These are phyloP conservation scores for Malacosoma neustria DNA, from an alignment of 2,888 invertebrate species.

Conservation along the genomic window DNA sequence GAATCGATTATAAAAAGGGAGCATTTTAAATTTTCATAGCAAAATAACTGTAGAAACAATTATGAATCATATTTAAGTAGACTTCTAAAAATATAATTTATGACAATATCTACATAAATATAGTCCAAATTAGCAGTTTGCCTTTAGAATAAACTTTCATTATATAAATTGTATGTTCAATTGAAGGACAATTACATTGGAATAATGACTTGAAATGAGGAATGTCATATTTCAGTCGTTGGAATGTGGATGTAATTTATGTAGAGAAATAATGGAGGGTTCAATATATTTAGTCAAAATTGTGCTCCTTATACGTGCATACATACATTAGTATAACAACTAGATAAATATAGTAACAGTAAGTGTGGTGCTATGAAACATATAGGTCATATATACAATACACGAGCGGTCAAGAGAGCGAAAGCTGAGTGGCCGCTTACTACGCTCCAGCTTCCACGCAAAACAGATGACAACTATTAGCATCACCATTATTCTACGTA, in stretches of 20 bases:
- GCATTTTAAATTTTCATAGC: neutral
- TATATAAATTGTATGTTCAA: too few relatives aligned
- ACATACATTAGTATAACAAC: conserved; percentile 41
- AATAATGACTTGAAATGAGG: too few relatives aligned
- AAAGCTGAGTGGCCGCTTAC: conserved; percentile 9
- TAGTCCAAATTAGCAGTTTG: neutral
- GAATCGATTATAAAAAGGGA: neutral
- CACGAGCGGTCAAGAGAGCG: conserved; percentile 24
- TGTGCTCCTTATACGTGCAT: conserved; percentile 52
- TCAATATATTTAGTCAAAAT: conserved; percentile 43
- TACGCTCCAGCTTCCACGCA: conserved; percentile 11
- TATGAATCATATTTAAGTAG: neutral
- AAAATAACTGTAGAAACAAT: neutral
- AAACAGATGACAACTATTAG: conserved; percentile 41
- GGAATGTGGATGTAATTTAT: too few relatives aligned
- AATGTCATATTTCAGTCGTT: too few relatives aligned
- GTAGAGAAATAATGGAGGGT: conserved; percentile 35
- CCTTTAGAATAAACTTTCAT: too few relatives aligned
- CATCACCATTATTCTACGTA: conserved; percentile 33
- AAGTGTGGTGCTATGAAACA: conserved; percentile 21
- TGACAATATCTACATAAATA: neutral
- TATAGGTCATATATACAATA: too few relatives aligned
- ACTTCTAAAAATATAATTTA: neutral
- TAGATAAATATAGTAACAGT: conserved; percentile 35
- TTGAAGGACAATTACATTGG: too few relatives aligned